Conservation (phyloP, 2,888 invertebrate genomes). For the Brachyptera risi region DNA sequence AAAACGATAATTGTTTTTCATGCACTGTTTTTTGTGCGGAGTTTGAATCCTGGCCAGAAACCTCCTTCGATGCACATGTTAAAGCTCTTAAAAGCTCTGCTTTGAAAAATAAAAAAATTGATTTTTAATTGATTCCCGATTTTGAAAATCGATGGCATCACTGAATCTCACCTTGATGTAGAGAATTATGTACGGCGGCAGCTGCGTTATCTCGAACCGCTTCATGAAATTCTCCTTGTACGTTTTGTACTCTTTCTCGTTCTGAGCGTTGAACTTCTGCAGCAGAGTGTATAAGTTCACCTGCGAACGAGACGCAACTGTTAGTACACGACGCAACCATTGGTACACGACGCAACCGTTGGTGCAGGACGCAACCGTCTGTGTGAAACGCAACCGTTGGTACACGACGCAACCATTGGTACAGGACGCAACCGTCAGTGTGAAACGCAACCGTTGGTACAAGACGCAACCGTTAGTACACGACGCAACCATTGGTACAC, state of each 20-base stretch:
- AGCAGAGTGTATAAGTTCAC: constrained; percentile 91
- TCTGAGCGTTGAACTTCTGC: constrained; percentile 92
- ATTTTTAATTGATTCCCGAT: no score
- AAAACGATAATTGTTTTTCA: no score
- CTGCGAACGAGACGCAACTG: constrained; percentile 48
- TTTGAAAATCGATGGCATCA: no score
- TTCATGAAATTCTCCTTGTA: constrained; percentile 98
- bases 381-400: no score
- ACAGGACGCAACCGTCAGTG: background rate
- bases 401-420: no score
- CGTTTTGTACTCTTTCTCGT: constrained; percentile 98
- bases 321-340: background rate
- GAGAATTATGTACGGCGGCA: constrained; percentile 92
- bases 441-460: background rate
- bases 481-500: background rate
- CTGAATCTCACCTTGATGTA: constrained; percentile 87
- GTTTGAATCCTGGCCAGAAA: constrained; percentile 5
- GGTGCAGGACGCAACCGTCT: background rate
- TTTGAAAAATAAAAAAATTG: no score
- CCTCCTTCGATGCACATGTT: constrained; percentile 11
- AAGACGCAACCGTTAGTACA: background rate
- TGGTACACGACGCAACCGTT: background rate
- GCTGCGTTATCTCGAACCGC: constrained; percentile 87
- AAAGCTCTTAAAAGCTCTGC: no score
- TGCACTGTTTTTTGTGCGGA: no score